Conservation (phyloP, 2,113 vertebrate species). For the Cyrtonyx montezumae region DNA sequence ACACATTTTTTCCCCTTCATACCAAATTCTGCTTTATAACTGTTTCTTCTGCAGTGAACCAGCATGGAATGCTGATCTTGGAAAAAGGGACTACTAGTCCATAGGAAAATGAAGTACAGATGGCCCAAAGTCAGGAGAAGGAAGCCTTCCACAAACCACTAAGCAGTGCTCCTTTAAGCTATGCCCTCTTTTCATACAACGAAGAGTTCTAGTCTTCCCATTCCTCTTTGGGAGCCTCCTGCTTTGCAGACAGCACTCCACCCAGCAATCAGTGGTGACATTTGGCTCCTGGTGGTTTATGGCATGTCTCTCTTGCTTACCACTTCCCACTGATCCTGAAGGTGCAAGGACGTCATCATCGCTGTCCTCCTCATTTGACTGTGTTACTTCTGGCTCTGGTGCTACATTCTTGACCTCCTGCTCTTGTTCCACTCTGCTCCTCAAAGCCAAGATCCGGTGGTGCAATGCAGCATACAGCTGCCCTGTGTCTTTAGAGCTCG, state of each 20-base stretch:
- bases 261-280: not conserved
- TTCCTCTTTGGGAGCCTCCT: not conserved
- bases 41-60: not conserved
- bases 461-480: constrained; percentile 94
- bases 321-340: constrained; percentile 77
- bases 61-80: not conserved
- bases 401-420: constrained; percentile 78
- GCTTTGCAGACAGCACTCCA: not conserved
- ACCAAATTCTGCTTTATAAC: not conserved
- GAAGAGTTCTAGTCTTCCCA: not conserved
- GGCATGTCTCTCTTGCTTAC: constrained; percentile 57
- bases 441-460: constrained; percentile 93
- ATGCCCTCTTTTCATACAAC: not conserved
- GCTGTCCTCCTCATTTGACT: constrained; percentile 93
- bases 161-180: not conserved
- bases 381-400: constrained; percentile 86
- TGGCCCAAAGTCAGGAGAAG: not conserved
- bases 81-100: not conserved
- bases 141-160: not conserved
- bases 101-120: not conserved
- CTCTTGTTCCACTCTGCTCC: constrained; percentile 92
- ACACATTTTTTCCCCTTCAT: not conserved
- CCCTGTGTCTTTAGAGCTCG: constrained; percentile 96
- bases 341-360: constrained; percentile 86
- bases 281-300: not conserved